Conservation (phyloP, 2,797 vertebrate genomes). For the Enteromius afrohamiltoni region DNA sequence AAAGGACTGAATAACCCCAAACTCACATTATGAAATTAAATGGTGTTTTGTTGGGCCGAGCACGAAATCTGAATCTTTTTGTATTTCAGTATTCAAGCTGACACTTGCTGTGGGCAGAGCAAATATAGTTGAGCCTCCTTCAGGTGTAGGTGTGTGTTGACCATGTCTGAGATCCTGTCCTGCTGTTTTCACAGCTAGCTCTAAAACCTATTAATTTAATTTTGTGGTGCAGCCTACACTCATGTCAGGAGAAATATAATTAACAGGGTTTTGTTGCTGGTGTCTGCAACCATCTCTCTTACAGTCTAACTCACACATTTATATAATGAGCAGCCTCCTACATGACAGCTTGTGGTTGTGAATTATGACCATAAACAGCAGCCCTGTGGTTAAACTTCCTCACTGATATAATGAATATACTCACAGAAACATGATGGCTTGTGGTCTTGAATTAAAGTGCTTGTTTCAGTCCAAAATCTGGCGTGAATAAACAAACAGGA, state of each 20-base stretch:
- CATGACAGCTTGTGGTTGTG: constrained; percentile 58
- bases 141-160: constrained; percentile 50
- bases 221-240: constrained; percentile 52
- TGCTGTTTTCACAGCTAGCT: constrained; percentile 35
- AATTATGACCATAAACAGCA: constrained; percentile 61
- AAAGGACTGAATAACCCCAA: constrained; percentile 6
- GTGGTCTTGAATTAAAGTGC: constrained; percentile 52
- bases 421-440: constrained; percentile 54
- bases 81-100: background rate
- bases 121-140: constrained; percentile 43
- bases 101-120: constrained; percentile 31
- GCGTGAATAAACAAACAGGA: constrained; percentile 42
- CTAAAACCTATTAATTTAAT: constrained; percentile 58
- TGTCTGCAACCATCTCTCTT: constrained; percentile 60
- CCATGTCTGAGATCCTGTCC: constrained; percentile 47
- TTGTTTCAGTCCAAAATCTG: constrained; percentile 36
- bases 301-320: constrained; percentile 55
- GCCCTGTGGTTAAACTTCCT: constrained; percentile 59
- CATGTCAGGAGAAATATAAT: constrained; percentile 61
- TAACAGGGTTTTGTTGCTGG: constrained; percentile 61
- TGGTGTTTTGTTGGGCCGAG: background rate
- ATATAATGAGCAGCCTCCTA: constrained; percentile 62
- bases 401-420: constrained; percentile 59
- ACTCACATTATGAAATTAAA: background rate
- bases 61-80: background rate